Conservation (phyloP, 2,797 vertebrate genomes). For the Glyptemys insculpta region DNA sequence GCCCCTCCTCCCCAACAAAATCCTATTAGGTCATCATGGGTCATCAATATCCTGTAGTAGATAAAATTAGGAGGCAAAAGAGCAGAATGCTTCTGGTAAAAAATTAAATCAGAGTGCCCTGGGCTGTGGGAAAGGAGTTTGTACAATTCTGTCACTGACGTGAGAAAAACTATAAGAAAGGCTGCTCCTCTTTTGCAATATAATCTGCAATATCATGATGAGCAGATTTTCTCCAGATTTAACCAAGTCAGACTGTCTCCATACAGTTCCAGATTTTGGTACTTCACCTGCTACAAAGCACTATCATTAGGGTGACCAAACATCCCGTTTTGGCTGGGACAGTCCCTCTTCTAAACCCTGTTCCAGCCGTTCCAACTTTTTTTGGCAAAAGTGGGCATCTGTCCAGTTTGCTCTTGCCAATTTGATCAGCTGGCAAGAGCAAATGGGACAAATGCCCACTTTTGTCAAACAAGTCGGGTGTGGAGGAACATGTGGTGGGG, state of each 20-base stretch:
- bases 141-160: background rate
- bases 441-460: too few relatives aligned
- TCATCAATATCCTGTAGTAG: background rate
- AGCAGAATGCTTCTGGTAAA: background rate
- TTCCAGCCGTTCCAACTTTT: too few relatives aligned
- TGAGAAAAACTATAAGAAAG: background rate
- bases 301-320: too few relatives aligned
- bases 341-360: too few relatives aligned
- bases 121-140: background rate
- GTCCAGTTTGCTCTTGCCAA: too few relatives aligned
- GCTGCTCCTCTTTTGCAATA: background rate
- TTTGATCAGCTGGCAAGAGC: too few relatives aligned
- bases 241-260: background rate
- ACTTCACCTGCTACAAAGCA: background rate
- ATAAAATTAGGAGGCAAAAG: background rate
- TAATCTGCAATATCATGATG: background rate
- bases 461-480: too few relatives aligned
- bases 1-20: background rate
- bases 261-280: background rate
- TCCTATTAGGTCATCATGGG: fast-evolving
- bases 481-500: too few relatives aligned
- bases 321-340: too few relatives aligned
- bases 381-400: too few relatives aligned
- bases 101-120: background rate
- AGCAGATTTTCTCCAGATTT: background rate